Percentiles rank a stretch among this genome's conserved stretches.
Conservation (phyloP, 1,140 invertebrate species). For the Globodera ellingtonae region DNA sequence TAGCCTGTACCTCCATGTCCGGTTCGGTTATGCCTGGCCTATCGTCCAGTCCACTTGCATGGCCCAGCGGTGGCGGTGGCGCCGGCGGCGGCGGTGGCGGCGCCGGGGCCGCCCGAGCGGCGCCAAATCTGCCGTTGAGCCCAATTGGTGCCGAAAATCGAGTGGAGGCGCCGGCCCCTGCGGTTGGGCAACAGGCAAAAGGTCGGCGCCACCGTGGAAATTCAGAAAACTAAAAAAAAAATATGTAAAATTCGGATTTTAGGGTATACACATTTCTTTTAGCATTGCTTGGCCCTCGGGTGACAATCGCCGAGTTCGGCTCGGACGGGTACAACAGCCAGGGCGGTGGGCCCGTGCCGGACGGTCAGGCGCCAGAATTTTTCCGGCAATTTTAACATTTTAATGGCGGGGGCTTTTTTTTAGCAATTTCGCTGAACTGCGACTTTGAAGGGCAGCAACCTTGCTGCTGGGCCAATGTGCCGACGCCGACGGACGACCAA, state of each 20-base stretch:
- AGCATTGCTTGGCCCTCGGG: slow-evolving; percentile 40
- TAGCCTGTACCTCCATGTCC: background rate
- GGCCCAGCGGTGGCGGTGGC: background rate
- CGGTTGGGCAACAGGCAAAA: slow-evolving; percentile 1
- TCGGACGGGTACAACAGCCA: slow-evolving; percentile 63
- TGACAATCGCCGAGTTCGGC: slow-evolving; percentile 54
- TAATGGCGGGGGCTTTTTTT: background rate
- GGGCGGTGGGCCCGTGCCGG: slow-evolving; percentile 61
- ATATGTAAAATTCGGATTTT: background rate
- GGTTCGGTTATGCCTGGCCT: too few species aligned
- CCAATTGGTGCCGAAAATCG: slow-evolving; percentile 13
- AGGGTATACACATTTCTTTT: background rate
- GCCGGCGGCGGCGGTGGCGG: background rate
- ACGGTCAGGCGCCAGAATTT: slow-evolving; percentile 42
- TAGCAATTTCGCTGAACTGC: slow-evolving; percentile 46
- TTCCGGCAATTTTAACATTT: slow-evolving; percentile 15
- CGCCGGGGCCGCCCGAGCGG: slow-evolving; percentile 6
- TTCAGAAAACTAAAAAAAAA: background rate
- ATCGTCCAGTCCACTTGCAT: background rate
- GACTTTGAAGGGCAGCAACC: slow-evolving; percentile 56
- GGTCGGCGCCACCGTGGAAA: background rate
- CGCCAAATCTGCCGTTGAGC: slow-evolving; percentile 26
- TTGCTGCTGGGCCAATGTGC: slow-evolving; percentile 64
- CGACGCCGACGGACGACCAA: slow-evolving; percentile 61
- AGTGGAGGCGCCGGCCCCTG: slow-evolving; percentile 1